Conservation (phyloP, 2,888 invertebrate genomes). For the Xylota sylvarum region DNA sequence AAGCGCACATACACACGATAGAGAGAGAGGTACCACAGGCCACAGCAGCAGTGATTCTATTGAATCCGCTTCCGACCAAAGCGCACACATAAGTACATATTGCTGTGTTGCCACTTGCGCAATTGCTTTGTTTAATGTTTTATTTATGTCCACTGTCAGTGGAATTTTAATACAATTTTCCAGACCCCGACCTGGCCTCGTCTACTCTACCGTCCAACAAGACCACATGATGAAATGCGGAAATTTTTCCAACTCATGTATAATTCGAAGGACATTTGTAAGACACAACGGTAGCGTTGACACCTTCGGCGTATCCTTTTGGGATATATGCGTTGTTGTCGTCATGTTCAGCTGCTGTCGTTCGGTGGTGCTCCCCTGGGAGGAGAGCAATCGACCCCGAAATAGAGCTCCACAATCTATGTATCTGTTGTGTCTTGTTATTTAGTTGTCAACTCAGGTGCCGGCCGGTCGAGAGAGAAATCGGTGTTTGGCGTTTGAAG, state of each 20-base stretch:
- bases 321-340: conserved; percentile 46
- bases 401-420: conserved; percentile 56
- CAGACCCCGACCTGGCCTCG: conserved; percentile 41
- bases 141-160: conserved; percentile 72
- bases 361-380: conserved; percentile 51
- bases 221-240: conserved; percentile 73
- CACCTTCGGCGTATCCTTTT: conserved; percentile 72
- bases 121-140: conserved; percentile 77
- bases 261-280: conserved; percentile 74
- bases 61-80: conserved; percentile 44
- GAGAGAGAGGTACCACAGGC: conserved; percentile 6
- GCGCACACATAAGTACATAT: conserved; percentile 14
- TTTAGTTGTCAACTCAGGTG: conserved; percentile 72
- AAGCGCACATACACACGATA: background rate
- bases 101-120: conserved; percentile 57
- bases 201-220: background rate
- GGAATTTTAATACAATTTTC: conserved; percentile 75
- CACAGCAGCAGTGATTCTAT: conserved; percentile 21
- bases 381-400: conserved; percentile 51
- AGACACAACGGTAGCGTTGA: conserved; percentile 58
- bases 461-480: conserved; percentile 6
- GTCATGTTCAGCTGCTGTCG: conserved; percentile 36
- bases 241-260: conserved; percentile 69
- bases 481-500: conserved; percentile 47
- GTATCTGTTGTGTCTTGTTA: conserved; percentile 47